Base-by-base conservation (phyloP, 2,113 vertebrate species). In the Channa maculata region DNA sequence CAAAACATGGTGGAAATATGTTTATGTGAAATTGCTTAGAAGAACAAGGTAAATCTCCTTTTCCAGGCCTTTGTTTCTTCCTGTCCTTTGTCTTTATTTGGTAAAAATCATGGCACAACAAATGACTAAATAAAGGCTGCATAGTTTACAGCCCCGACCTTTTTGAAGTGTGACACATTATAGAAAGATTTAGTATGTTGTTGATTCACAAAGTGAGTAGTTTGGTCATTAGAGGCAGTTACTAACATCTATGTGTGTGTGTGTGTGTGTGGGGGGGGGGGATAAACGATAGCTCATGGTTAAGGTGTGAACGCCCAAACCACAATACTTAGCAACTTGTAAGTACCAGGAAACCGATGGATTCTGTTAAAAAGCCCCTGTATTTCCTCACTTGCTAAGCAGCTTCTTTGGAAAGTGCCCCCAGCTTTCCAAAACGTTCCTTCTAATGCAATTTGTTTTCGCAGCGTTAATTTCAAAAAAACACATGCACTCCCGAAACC, bases 391-490 rank as follows among this genome's bases (percentile, higher is more conserved):
- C 86, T 93, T 91, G 89, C 86, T 65, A 92, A 92, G 55, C 69
- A 82, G 89, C 53, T 77, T 59, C 59, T 74, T 7, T 44, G 76
- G 44, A 61, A 70, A 70, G 75, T 15, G 76, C 65, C 86, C 85
- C 88, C 86, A 83, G 51, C 38, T 55, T 62, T 67, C 69, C 84
- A 51, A 65, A 90, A 92, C 76, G 78, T 72, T 80, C 79, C 71
- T 80, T 61, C 89, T 92, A 93, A 94, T 93, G 92, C 93, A 93
- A 91, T 91, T 93, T 93, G 93, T 94, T 94, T 93, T 95, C 91
- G 89, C 92, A 88, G 88, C 90, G 76, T 94, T 92, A 94, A 88
- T 15, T 13, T 55, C 53, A 73, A 94, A 90, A 93, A 91, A 91
- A 88, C 83, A 88, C 51, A 1, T 39, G 53, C 86, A 89, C 88